Evolutionary conservation across 2,113 vertebrate genomes (phyloP).

Genomic region (Planiliza haematocheilus): DNA sequence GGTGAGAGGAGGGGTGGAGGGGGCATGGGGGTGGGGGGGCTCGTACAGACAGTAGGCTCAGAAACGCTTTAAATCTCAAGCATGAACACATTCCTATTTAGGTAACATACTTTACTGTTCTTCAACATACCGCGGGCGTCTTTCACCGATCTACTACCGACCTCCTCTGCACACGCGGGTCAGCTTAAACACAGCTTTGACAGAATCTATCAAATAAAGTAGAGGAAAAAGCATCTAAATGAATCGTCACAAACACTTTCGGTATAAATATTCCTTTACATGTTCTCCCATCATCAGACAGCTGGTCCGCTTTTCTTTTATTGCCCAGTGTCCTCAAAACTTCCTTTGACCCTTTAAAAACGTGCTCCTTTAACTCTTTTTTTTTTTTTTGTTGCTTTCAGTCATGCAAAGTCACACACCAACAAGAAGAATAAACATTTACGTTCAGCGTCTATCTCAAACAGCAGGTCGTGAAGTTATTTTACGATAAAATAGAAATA

Average conservation of each 20-base stretch:
- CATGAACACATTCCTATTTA: slow-evolving; percentile 18
- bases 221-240: slow-evolving; percentile 21
- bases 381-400: too few relatives aligned
- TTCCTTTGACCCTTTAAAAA: slow-evolving; percentile 25
- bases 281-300: slow-evolving; percentile 7
- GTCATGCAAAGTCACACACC: background rate
- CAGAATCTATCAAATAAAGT: slow-evolving; percentile 27
- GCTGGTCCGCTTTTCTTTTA: too few relatives aligned
- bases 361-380: slow-evolving; percentile 1
- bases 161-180: background rate
- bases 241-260: slow-evolving; percentile 34
- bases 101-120: slow-evolving; percentile 52
- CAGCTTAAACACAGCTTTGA: slow-evolving; percentile 9
- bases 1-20: too few relatives aligned
- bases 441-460: background rate
- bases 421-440: background rate
- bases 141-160: background rate
- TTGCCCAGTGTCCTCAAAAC: background rate
- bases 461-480: background rate
- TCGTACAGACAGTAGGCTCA: slow-evolving; percentile 51
- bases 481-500: slow-evolving; percentile 12
- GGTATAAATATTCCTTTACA: slow-evolving; percentile 42
- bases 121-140: slow-evolving; percentile 43
- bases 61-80: slow-evolving; percentile 45
- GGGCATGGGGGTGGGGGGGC: background rate